Conservation (phyloP, 2,113 vertebrate genomes). For the Phyllostomus hastatus region DNA sequence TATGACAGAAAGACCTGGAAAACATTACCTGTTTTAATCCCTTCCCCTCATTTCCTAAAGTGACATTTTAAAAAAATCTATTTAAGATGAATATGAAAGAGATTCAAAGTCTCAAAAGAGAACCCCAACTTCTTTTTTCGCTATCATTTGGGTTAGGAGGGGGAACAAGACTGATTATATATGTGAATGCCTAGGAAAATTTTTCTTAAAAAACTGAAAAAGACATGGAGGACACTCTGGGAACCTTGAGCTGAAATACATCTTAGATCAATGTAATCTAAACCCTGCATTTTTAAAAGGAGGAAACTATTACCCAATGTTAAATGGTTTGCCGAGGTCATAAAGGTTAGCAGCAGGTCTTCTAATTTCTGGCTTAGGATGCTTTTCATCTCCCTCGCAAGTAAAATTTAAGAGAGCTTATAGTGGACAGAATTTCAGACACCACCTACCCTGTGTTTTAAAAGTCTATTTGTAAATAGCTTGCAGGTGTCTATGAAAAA, state of each 20-base stretch:
- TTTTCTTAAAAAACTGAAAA: neutral
- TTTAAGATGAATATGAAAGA: neutral
- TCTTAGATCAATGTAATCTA: constrained; percentile 6
- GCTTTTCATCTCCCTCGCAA: neutral
- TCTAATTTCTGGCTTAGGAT: neutral
- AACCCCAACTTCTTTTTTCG: neutral
- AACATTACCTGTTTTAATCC: neutral
- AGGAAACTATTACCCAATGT: neutral
- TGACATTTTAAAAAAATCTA: neutral
- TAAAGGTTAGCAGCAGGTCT: neutral
- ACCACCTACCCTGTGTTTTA: neutral
- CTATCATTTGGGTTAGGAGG: neutral
- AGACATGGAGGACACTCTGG: neutral
- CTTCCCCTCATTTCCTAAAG: neutral
- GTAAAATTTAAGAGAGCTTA: neutral
- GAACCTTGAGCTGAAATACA: neutral
- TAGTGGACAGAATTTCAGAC: neutral
- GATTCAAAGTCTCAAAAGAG: constrained; percentile 4
- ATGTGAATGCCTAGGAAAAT: neutral
- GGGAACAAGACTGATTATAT: neutral
- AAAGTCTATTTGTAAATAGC: neutral
- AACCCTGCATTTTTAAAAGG: constrained; percentile 2
- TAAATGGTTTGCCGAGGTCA: neutral
- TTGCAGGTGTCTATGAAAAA: neutral
- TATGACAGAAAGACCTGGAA: neutral